Percentiles rank a stretch among this genome's conserved stretches.
Conservation (phyloP, 2,888 invertebrate genomes). For the Trichopria drosophilae region DNA sequence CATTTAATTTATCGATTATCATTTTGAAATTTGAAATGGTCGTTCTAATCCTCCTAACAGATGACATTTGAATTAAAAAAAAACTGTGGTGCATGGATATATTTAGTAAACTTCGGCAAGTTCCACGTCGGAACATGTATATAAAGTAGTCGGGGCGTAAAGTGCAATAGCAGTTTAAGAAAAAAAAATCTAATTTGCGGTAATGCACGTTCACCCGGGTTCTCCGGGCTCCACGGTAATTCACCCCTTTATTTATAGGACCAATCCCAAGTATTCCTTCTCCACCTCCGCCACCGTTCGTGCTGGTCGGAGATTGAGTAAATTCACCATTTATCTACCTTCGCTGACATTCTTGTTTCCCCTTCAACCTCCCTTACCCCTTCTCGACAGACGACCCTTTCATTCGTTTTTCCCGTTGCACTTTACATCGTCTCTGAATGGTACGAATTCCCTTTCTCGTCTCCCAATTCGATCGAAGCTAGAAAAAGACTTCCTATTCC, state of each 20-base stretch:
- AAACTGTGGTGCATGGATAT: no score
- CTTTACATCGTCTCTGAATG: constrained; percentile 7
- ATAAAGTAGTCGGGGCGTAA: no score
- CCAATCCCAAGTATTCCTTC: constrained; percentile 30
- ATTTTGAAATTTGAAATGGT: no score
- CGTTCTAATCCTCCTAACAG: no score
- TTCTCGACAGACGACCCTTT: constrained; percentile 7
- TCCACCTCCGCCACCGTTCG: constrained; percentile 15
- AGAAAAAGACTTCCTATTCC: no score
- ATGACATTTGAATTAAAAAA: no score
- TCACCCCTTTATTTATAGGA: constrained; percentile 40
- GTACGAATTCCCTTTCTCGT: no score
- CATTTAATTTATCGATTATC: no score
- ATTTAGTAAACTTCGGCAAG: no score
- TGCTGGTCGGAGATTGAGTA: constrained; percentile 40
- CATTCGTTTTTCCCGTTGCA: constrained; percentile 16
- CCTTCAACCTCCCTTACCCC: constrained; percentile 19
- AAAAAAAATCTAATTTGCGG: constrained; percentile 40
- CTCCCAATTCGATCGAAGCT: no score
- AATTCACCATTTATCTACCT: constrained; percentile 40
- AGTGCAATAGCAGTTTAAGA: no score
- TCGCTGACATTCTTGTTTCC: constrained; percentile 21
- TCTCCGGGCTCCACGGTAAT: constrained; percentile 23
- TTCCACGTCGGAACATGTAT: no score
- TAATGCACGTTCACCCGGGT: constrained; percentile 35